Evolutionary conservation across 2,113 vertebrate species (phyloP).

Genomic region (Axis porcinus): DNA sequence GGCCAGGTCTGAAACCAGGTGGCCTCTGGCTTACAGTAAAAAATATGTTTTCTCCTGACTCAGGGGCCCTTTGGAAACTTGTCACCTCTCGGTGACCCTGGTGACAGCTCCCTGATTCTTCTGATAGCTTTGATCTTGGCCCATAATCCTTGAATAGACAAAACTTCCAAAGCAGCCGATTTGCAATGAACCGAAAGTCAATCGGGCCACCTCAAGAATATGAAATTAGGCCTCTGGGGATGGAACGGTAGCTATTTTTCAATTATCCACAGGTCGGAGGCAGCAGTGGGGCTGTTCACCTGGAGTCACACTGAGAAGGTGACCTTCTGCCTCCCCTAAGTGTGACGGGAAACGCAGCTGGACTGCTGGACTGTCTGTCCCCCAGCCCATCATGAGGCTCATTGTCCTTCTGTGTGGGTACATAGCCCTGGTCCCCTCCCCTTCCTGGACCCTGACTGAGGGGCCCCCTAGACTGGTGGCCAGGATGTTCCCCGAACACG

Average conservation of each 20-base stretch:
- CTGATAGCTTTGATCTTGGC: not conserved
- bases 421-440: not conserved
- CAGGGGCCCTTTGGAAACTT: not conserved
- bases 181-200: conserved; percentile 40
- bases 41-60: not conserved
- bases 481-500: not conserved
- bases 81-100: not conserved
- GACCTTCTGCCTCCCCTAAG: not conserved
- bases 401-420: not conserved
- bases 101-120: conserved; percentile 7
- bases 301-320: not conserved
- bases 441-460: not conserved
- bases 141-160: conserved; percentile 47
- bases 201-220: not conserved
- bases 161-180: conserved; percentile 8
- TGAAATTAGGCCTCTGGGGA: not conserved
- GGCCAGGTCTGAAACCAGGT: not conserved
- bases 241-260: not conserved
- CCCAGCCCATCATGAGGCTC: not conserved
- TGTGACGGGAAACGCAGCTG: not conserved
- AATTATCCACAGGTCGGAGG: not conserved
- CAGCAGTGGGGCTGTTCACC: not conserved
- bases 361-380: not conserved
- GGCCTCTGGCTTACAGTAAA: not conserved
- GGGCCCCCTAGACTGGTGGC: not conserved